Evolutionary conservation across 2,113 vertebrate species (phyloP), one percentile per base, ranked within the genome.

Genomic region (Leptobrachium ailaonicum): DNA sequence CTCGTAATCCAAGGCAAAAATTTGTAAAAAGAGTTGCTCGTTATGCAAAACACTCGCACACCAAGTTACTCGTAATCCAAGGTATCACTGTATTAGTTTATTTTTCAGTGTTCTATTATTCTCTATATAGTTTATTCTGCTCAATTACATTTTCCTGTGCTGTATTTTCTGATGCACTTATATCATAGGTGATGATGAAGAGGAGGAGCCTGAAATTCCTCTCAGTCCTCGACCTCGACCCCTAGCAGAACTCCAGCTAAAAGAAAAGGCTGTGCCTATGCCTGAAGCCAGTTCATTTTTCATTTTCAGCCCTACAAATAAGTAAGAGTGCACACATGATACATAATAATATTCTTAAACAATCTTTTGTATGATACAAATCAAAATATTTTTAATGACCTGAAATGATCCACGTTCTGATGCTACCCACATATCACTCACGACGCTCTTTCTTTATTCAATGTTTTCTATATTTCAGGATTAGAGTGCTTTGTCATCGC

Each of bases 281-380:
- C 98, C 98, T 2, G 93, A 97, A 73, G 96, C 98, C 85, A 98
- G 96, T 80, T 92, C 98, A 73, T 99, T 99, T 87, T 99, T 95
- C 87, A 96, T 99, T 86, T 98, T 99, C 82, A 95, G 96, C 76
- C 96, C 97, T 77, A 95, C 96, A 79, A 99, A 98, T 89, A 99
- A 97, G 98, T 99, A 88, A 66, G 95, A 83, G 41, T 14, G 32
- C 41, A 32, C 8, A 6, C 10, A 0, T 66, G 32, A 40, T 32
- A 40, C 10, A 20, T 41, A 32, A 10, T 1, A 66, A 50, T 50
- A 50, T 50, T 50, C 8, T 8, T 50, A 50, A 4, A 50, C 8
- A 50, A 50, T 50, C 47, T 50, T 2, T 64, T 64, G 62, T 20
- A 64, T 6, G 20, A 2, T 64, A 50, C 8, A 50, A 50, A 50